These are phyloP conservation scores for Caloenas nicobarica DNA, from an alignment of 2,113 vertebrate species.

Conservation along the genomic window DNA sequence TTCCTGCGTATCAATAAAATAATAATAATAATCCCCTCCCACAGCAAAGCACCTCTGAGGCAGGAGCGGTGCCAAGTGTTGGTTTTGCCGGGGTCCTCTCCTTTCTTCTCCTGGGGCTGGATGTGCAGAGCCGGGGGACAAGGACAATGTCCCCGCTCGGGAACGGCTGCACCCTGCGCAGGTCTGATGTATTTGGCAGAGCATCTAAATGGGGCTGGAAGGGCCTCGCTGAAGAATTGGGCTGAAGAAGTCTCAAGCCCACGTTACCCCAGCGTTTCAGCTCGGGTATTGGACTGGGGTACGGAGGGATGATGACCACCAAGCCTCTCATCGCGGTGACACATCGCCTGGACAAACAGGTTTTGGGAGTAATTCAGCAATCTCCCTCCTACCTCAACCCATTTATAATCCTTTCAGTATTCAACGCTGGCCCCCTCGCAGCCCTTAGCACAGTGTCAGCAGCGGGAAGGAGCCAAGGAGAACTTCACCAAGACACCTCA, in stretches of 20 bases:
- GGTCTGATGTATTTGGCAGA: not conserved
- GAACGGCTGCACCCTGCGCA: not conserved
- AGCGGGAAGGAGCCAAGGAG: not conserved
- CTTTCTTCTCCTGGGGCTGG: not conserved
- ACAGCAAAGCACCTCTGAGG: not conserved
- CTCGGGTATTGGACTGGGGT: accelerated
- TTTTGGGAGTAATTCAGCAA: not conserved
- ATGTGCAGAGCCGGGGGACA: not conserved
- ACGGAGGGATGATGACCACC: not conserved
- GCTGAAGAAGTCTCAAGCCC: not conserved
- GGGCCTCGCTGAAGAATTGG: not conserved
- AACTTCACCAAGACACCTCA: not conserved
- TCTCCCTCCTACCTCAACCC: not conserved
- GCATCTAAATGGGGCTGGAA: not conserved
- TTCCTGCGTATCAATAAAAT: not conserved
- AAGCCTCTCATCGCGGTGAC: not conserved
- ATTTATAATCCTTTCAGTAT: not conserved
- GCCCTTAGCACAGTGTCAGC: not conserved
- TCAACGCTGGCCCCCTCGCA: not conserved
- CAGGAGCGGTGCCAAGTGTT: not conserved
- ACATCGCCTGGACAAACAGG: not conserved
- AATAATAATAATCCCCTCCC: not conserved
- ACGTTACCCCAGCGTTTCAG: accelerated
- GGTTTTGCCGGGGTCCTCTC: not conserved
- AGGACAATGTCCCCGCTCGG: not conserved